Evolutionary conservation across 2,888 invertebrate species (phyloP).

Genomic region (Cataglyphis livida): DNA sequence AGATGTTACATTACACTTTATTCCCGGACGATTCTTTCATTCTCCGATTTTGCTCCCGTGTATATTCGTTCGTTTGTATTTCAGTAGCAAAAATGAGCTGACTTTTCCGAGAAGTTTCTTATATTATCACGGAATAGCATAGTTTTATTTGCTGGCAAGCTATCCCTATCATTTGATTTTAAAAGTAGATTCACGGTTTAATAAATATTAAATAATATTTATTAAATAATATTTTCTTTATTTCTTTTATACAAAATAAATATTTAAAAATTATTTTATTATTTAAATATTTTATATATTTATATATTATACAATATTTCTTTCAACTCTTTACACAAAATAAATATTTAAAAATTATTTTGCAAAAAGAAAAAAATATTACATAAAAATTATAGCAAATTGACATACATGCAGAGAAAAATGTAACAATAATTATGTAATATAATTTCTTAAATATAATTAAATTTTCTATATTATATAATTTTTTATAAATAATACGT

Average conservation of each 20-base stretch:
- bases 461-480: neutral
- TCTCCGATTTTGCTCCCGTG: conserved; percentile 9
- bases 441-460: neutral
- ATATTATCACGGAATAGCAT: neutral
- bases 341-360: neutral
- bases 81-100: conserved; percentile 39
- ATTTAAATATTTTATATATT: too few relatives aligned
- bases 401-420: neutral
- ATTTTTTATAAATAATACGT: neutral
- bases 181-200: neutral
- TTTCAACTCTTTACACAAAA: neutral
- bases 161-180: neutral
- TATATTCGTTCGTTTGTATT: conserved; percentile 1
- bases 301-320: neutral
- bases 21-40: conserved; percentile 9
- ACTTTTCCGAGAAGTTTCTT: conserved; percentile 5
- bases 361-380: neutral
- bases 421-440: neutral
- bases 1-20: neutral
- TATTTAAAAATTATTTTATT: neutral
- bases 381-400: neutral
- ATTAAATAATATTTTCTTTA: neutral
- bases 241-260: neutral
- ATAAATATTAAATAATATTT: neutral
- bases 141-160: conserved; percentile 28